phyloP scores from a whole-genome alignment of 1,140 invertebrate species.

The Chrysopa pallens region DNA sequence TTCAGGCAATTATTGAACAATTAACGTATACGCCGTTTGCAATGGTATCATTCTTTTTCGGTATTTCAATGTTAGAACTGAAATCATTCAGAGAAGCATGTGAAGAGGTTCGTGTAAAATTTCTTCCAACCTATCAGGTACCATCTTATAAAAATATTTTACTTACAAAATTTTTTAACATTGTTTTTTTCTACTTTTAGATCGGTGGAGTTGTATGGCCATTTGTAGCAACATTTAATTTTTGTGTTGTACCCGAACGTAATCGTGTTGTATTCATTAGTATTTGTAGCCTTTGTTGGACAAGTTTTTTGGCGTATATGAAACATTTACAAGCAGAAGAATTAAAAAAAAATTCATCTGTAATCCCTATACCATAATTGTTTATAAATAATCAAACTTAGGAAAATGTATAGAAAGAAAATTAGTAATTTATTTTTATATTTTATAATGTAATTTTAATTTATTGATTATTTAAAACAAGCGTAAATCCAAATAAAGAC shows the following conservation, averaged over 20 bases:
- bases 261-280: constrained; percentile 73
- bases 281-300: constrained; percentile 67
- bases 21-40: constrained; percentile 63
- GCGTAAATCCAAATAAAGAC: too few relatives aligned
- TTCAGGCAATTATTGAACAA: constrained; percentile 60
- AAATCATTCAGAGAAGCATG: constrained; percentile 44
- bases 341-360: constrained; percentile 6
- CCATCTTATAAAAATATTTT: constrained; percentile 2
- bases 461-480: too few relatives aligned
- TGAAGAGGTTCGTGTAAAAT: constrained; percentile 55
- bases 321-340: constrained; percentile 44
- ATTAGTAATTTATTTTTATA: too few relatives aligned
- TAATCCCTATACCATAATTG: too few relatives aligned
- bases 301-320: constrained; percentile 71
- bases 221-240: constrained; percentile 64
- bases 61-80: constrained; percentile 58
- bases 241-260: constrained; percentile 51
- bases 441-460: too few relatives aligned
- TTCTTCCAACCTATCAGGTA: constrained; percentile 66
- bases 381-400: too few relatives aligned
- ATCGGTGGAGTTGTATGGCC: constrained; percentile 66
- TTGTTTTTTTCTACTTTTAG: constrained; percentile 25
- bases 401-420: too few relatives aligned
- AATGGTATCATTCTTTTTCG: constrained; percentile 63
- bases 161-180: background rate